Percentiles rank a stretch among this genome's conserved stretches.
These are phyloP conservation scores for Jordanella pulchra DNA, from an alignment of 2,797 vertebrate species.

Conservation along the genomic window DNA sequence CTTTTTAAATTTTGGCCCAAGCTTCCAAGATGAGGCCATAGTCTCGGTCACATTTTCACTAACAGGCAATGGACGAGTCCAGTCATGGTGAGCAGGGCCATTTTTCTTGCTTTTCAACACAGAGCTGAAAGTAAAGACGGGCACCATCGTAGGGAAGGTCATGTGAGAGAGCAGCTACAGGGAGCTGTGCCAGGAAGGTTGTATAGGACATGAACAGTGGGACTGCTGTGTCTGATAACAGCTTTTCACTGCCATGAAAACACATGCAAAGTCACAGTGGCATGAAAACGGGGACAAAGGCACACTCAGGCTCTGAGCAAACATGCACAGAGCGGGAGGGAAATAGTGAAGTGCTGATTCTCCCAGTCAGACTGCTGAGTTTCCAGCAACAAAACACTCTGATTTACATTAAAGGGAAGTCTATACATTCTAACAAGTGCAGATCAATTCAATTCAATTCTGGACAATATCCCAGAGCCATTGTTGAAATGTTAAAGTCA, in stretches of 20 bases:
- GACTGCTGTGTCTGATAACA: conserved; percentile 74
- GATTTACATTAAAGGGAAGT: background rate
- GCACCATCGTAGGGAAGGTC: conserved; percentile 63
- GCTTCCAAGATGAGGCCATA: conserved; percentile 18
- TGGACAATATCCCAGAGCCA: background rate
- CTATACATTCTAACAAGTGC: background rate
- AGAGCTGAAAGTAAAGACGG: conserved; percentile 59
- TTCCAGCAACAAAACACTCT: background rate
- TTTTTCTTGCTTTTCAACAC: conserved; percentile 56
- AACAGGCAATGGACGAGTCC: conserved; percentile 66
- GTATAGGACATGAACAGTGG: conserved; percentile 66
- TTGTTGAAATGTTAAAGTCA: background rate
- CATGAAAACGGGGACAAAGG: conserved; percentile 36
- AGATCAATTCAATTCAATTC: background rate
- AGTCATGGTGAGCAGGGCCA: conserved; percentile 55
- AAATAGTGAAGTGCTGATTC: conserved; percentile 11
- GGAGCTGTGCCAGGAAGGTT: conserved; percentile 63
- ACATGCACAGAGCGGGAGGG: conserved; percentile 15
- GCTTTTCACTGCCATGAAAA: conserved; percentile 57
- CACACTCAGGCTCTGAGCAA: conserved; percentile 13
- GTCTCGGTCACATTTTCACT: conserved; percentile 28
- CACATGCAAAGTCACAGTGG: conserved; percentile 49
- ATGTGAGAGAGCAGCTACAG: conserved; percentile 65
- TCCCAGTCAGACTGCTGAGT: background rate
- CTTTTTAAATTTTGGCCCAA: conserved; percentile 27